Evolutionary conservation across 30 jellyfish, hydroid and myxozoan species (phyloP), one percentile per base, ranked within the genome.

Genomic region (Rhopilema esculentum): DNA sequence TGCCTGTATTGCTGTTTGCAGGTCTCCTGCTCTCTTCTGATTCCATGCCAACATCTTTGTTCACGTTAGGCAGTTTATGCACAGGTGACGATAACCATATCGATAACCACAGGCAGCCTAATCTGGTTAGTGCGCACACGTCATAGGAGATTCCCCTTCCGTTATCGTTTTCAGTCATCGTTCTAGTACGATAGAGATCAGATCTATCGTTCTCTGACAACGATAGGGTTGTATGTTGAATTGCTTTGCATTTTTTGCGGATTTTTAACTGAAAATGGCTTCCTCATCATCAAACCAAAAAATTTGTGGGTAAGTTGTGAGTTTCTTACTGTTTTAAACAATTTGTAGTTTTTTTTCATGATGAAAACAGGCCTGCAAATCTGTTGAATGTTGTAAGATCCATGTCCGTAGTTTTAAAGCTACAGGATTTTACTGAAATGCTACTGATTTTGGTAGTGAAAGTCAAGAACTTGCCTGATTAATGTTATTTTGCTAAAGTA

Each of bases 181-280:
- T 27, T n/a, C n/a, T n/a, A n/a, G n/a, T n/a, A n/a, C n/a, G n/a
- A n/a, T 70, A 70, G 80, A 70, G 12, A 70, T 25, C 63, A 70
- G 63, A 70, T 70, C 80, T 70, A 70, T 70, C 80, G 80, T 70
- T 70, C 63, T 28, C 63, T 20, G 80, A 70, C 80, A 70, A 70
- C 48, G 62, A 19, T 70, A 70, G 63, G 80, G 25, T 27, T 8
- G 2, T 28, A 1, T 24, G n/a, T 20, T 12, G n/a, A 70, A 62
- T 27, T 19, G 4, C 6, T 24, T 63, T 7, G 8, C 26, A n/a
- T 2, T 19, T 63, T 70, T 26, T 70, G 1, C 25, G 80, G 27
- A 28, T 24, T 24, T 16, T 19, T 19, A 27, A 51, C 20, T 17
- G 24, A 28, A 70, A 20, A 26, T 19, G 48, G 80, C 32, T 19